A percentile compares a stretch with the other conserved stretches of the same genome.
Conservation (phyloP, 2,888 invertebrate species). For the Serripes groenlandicus region DNA sequence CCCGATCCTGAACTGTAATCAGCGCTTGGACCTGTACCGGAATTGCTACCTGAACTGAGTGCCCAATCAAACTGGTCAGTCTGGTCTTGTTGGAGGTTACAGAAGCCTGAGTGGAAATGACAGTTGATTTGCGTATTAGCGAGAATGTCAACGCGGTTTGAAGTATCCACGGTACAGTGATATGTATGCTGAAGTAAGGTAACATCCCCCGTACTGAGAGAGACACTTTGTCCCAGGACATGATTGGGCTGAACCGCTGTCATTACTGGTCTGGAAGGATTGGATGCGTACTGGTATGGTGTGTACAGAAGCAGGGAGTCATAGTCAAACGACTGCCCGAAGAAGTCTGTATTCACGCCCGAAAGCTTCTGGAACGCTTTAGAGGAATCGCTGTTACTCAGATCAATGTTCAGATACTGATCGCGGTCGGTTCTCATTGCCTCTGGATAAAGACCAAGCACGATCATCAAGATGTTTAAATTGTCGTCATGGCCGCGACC, state of each 20-base stretch:
- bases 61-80: slow-evolving; percentile 65
- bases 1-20: slow-evolving; percentile 69
- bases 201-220: slow-evolving; percentile 62
- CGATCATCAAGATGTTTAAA: slow-evolving; percentile 40
- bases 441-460: slow-evolving; percentile 39
- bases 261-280: slow-evolving; percentile 61
- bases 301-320: slow-evolving; percentile 63
- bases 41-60: slow-evolving; percentile 48
- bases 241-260: slow-evolving; percentile 50
- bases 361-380: slow-evolving; percentile 29
- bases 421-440: slow-evolving; percentile 49
- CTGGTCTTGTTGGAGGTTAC: slow-evolving; percentile 56
- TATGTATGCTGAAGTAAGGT: slow-evolving; percentile 63
- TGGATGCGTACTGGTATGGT: slow-evolving; percentile 64
- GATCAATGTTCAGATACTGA: slow-evolving; percentile 30
- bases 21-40: slow-evolving; percentile 62
- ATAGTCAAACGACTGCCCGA: slow-evolving; percentile 66
- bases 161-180: slow-evolving; percentile 51
- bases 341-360: slow-evolving; percentile 55
- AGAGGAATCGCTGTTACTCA: slow-evolving; percentile 15
- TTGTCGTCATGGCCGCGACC: slow-evolving; percentile 46
- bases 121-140: slow-evolving; percentile 42
- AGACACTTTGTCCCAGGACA: slow-evolving; percentile 65
- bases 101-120: slow-evolving; percentile 63
- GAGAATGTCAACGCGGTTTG: slow-evolving; percentile 35